Conservation (phyloP, 2,888 invertebrate genomes). For the Cheiracanthium punctorium region DNA sequence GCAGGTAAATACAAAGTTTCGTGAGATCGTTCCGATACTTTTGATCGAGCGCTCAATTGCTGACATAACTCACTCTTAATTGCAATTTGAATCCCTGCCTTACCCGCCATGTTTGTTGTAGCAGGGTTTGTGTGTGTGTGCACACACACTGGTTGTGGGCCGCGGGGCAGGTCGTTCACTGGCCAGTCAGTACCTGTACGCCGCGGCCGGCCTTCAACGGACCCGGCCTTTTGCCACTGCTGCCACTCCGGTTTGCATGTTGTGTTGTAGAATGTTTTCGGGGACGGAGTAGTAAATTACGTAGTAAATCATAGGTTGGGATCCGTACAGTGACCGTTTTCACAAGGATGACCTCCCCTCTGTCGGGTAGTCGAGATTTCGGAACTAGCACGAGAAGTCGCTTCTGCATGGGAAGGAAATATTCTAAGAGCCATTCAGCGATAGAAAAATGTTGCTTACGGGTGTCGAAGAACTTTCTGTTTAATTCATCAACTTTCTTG, state of each 20-base stretch:
- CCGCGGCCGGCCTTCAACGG: conserved; percentile 31
- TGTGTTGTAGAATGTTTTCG: background rate
- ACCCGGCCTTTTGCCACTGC: conserved; percentile 20
- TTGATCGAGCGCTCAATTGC: background rate
- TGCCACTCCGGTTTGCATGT: background rate
- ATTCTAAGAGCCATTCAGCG: background rate
- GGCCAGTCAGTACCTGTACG: conserved; percentile 59
- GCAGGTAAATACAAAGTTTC: too few relatives aligned
- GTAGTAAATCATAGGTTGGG: background rate
- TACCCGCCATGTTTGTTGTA: conserved; percentile 2
- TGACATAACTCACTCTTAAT: conserved; percentile 8
- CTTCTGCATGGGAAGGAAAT: too few relatives aligned
- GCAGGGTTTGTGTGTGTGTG: background rate
- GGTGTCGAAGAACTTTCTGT: background rate
- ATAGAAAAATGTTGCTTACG: background rate
- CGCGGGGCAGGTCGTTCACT: conserved; percentile 69
- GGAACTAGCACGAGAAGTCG: background rate
- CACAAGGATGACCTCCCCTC: background rate
- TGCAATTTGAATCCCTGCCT: background rate
- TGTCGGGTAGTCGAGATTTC: too few relatives aligned
- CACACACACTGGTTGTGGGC: conserved; percentile 26
- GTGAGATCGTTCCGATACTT: background rate
- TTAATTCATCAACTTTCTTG: background rate
- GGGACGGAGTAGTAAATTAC: background rate
- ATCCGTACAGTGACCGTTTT: background rate